Base-by-base conservation (phyloP, 2,113 vertebrate species). In the Phylloscopus trochiloides region DNA sequence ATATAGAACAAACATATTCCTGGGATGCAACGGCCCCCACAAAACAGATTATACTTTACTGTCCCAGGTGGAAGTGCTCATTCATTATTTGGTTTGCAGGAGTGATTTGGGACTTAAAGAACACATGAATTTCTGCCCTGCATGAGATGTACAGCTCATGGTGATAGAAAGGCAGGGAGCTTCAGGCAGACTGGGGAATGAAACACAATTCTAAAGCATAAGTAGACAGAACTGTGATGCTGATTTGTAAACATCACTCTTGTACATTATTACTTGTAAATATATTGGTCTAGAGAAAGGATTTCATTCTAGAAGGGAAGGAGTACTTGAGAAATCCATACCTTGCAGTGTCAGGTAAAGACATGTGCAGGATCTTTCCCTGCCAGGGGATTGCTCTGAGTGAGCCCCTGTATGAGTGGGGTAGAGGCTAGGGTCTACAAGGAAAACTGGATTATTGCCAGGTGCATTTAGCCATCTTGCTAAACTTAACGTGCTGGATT, bases 51-150 rank as follows among this genome's bases (percentile, higher is more conserved):
- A 66, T 52, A 40, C 12, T 65, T 94, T 82, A 82, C 62, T 88
- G 71, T 87, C 59, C 66, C 67, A 91, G 29, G 67, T 95, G 74
- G 67, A 80, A 80, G 61, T 55, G 18, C 70, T 76, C 52, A 68
- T 96, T 96, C 86, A 85, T 87, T 94, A 54, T 79, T 95, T 92
- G 66, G 54, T 90, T 87, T 91, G 38, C 42, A 54, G 20, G 29
- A 76, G 50, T 94, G 71, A 85, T 87, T 91, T 91, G 81, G 26
- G 54, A 55, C 50, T 91, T 91, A 61, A 54, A 71, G 88, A 94
- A 57, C 73, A 68, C 52, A 75, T 28, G 22, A 63, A 89, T 90
- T 92, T 92, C 58, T 94, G 81, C 54, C 58, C 50, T 82, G 66
- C 62, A 34, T 63, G 75, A 86, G 34, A 71, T 85, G 91, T 88